Evolutionary conservation across 2,113 vertebrate genomes (phyloP).

Genomic region (Ceuthmochares aereus): DNA sequence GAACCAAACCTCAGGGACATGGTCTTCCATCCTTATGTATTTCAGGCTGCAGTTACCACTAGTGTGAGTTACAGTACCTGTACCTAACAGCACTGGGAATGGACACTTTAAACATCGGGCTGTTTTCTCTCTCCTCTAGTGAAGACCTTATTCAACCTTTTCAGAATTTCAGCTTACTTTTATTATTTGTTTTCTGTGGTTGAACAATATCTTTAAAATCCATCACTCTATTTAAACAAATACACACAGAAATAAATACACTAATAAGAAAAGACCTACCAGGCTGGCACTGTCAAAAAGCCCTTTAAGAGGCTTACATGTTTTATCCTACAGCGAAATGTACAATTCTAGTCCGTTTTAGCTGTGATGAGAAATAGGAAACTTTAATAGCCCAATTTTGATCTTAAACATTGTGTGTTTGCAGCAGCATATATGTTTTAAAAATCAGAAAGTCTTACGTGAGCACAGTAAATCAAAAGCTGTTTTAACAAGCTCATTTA

Average conservation of each 20-base stretch:
- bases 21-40: neutral
- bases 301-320: neutral
- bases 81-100: neutral
- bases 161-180: neutral
- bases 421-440: neutral
- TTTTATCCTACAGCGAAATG: slow-evolving; percentile 19
- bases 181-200: neutral
- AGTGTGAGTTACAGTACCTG: neutral
- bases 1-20: neutral
- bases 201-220: neutral
- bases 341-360: slow-evolving; percentile 2
- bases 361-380: neutral
- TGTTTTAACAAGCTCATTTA: slow-evolving; percentile 42
- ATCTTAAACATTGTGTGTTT: neutral
- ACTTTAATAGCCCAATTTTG: neutral
- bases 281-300: neutral
- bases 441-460: neutral
- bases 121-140: neutral
- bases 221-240: slow-evolving; percentile 8
- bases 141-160: neutral
- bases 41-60: neutral
- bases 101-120: neutral
- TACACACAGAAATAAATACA: neutral
- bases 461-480: slow-evolving; percentile 14
- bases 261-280: neutral